Evolutionary conservation across 2,113 vertebrate species (phyloP).

Genomic region (Elaphurus davidianus): DNA sequence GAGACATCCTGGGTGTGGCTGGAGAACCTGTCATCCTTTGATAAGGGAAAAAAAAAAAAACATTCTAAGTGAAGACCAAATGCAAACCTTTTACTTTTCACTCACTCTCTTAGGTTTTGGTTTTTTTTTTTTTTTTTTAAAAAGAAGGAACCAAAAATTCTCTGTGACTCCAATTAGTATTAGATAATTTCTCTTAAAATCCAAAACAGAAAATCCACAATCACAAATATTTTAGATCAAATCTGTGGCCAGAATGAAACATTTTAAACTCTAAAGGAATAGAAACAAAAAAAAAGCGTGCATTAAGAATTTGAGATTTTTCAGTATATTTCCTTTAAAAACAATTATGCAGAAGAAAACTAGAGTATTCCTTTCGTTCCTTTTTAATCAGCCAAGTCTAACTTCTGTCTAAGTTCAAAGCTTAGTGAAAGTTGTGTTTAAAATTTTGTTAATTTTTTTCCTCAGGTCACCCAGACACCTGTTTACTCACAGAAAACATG

Average conservation of each 20-base stretch:
- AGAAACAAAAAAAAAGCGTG: background rate
- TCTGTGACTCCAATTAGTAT: background rate
- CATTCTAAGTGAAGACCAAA: background rate
- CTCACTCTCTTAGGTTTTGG: background rate
- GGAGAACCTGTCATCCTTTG: slow-evolving; percentile 30
- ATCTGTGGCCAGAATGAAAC: background rate
- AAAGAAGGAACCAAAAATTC: background rate
- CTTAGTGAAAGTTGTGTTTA: background rate
- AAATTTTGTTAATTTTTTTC: background rate
- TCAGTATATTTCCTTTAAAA: background rate
- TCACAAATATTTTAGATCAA: background rate
- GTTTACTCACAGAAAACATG: background rate
- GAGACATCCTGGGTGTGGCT: slow-evolving; percentile 49
- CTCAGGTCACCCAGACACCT: background rate
- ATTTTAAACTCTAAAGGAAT: background rate
- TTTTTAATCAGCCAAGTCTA: too few species aligned
- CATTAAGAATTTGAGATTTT: background rate
- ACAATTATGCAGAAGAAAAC: background rate
- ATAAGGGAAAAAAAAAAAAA: slow-evolving; percentile 12
- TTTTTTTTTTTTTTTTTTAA: background rate
- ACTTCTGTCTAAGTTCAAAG: background rate
- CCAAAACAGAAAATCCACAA: slow-evolving; percentile 24
- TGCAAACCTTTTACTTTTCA: background rate
- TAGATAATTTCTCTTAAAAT: slow-evolving; percentile 9
- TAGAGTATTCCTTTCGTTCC: background rate